Percentiles rank a stretch among this genome's conserved stretches.
phyloP scores from a whole-genome alignment of 2,888 invertebrate genomes.

The Drosophila recens region DNA sequence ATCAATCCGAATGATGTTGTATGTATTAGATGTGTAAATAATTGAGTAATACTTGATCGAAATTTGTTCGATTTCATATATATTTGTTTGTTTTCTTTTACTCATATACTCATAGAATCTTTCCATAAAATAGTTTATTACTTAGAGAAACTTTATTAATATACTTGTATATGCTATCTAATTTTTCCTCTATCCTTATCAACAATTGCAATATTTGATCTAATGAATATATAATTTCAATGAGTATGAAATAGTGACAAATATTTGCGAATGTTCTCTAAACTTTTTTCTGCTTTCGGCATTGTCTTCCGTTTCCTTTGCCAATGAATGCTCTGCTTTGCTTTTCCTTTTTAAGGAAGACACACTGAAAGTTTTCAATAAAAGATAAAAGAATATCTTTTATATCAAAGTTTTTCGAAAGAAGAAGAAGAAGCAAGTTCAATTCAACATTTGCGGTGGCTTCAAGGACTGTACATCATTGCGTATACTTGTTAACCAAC shows the following conservation, averaged over 20 bases:
- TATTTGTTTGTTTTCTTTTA: too few species aligned
- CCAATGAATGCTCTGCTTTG: neutral
- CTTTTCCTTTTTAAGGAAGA: neutral
- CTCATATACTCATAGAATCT: too few species aligned
- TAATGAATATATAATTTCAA: neutral
- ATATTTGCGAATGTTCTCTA: neutral
- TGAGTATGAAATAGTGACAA: neutral
- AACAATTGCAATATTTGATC: neutral
- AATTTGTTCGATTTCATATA: neutral
- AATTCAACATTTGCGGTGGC: slow-evolving; percentile 11
- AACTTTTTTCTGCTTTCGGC: neutral
- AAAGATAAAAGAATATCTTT: slow-evolving; percentile 2
- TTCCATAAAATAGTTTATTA: too few species aligned
- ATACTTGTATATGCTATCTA: neutral
- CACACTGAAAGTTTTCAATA: slow-evolving; percentile 12
- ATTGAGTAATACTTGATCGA: too few species aligned
- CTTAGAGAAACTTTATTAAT: too few species aligned
- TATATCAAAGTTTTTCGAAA: slow-evolving; percentile 6
- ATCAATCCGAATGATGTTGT: too few species aligned
- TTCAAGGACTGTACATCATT: slow-evolving; percentile 37
- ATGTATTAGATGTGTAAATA: too few species aligned
- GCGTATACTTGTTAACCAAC: slow-evolving; percentile 69
- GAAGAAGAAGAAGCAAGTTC: slow-evolving; percentile 16
- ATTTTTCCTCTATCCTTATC: neutral
- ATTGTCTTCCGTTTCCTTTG: neutral